These are phyloP conservation scores for Zaprionus gabonicus DNA, from an alignment of 1,140 invertebrate species.

Conservation along the genomic window DNA sequence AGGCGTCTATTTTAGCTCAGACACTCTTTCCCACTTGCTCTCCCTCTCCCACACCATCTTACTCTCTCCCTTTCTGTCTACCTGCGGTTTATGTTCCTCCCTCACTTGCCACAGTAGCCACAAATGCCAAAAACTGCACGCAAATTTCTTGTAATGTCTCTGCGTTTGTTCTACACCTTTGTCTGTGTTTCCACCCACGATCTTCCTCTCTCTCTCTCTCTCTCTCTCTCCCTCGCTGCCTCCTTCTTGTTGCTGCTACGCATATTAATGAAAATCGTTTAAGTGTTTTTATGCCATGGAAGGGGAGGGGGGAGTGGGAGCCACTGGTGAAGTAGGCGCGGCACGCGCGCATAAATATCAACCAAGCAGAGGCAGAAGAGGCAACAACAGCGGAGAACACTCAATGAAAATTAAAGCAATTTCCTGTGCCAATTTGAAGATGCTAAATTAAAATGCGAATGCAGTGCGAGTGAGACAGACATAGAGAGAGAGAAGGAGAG, in stretches of 20 bases:
- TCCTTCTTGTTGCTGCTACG: constrained; percentile 45
- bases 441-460: constrained; percentile 74
- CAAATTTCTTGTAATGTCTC: constrained; percentile 63
- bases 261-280: constrained; percentile 75
- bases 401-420: constrained; percentile 83
- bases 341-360: constrained; percentile 52
- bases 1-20: neutral
- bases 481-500: constrained; percentile 23
- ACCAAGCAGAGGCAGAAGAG: constrained; percentile 29
- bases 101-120: constrained; percentile 20
- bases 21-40: neutral
- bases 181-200: constrained; percentile 5
- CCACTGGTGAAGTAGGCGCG: constrained; percentile 33
- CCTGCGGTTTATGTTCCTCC: neutral
- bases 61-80: neutral
- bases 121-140: constrained; percentile 60
- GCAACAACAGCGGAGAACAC: constrained; percentile 52
- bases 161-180: constrained; percentile 33
- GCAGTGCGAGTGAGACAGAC: constrained; percentile 22
- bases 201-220: neutral
- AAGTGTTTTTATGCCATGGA: constrained; percentile 45
- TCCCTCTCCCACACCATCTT: too few species aligned
- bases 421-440: constrained; percentile 79
- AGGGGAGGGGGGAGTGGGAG: constrained; percentile 13
- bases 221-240: neutral